Percentiles rank a stretch among this genome's conserved stretches.
phyloP scores from a whole-genome alignment of 2,113 vertebrate genomes.

The Chauna torquata region DNA sequence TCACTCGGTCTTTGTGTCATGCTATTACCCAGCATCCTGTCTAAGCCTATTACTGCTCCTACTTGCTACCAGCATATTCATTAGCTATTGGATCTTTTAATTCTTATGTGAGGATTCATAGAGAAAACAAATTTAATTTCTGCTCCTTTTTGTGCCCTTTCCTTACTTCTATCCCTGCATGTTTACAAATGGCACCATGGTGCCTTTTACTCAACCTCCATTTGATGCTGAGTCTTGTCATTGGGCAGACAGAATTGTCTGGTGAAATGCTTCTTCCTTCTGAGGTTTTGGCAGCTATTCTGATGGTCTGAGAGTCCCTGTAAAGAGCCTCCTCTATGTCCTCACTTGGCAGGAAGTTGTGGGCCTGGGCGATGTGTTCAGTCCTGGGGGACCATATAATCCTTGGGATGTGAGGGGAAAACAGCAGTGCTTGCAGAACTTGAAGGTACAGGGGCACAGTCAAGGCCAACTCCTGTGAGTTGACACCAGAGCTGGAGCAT shows the following conservation, averaged over 20 bases:
- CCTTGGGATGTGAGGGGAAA: background rate
- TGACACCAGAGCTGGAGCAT: background rate
- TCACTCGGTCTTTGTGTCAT: background rate
- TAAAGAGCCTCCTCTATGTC: rapidly evolving
- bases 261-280: background rate
- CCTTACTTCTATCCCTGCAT: background rate
- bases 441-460: background rate
- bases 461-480: background rate
- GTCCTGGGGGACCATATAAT: no score
- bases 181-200: background rate
- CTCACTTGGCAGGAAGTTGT: background rate
- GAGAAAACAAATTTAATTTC: background rate
- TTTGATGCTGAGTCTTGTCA: background rate
- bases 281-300: background rate
- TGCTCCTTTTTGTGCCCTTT: background rate
- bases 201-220: background rate
- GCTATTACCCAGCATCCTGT: background rate
- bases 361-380: background rate
- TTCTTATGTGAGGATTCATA: background rate
- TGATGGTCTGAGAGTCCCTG: background rate
- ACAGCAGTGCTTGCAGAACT: background rate
- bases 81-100: constrained; percentile 10
- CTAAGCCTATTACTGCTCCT: background rate
- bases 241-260: background rate
- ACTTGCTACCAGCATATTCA: background rate